These are phyloP conservation scores for Peromyscus californicus DNA, from an alignment of 2,113 vertebrate species.

Conservation along the genomic window DNA sequence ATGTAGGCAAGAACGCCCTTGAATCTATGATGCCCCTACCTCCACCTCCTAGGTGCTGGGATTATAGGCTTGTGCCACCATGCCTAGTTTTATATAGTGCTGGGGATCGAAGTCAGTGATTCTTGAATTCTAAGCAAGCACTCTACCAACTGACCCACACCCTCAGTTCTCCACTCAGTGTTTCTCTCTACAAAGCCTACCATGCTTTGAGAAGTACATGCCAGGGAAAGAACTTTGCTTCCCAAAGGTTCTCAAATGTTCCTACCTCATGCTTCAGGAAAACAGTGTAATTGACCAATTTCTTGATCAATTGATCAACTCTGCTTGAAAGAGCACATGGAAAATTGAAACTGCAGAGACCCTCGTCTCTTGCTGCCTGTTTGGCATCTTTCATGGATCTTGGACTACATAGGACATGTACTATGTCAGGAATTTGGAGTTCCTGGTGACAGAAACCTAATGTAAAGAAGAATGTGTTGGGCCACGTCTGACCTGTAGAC, in stretches of 20 bases:
- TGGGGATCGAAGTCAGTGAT: background rate
- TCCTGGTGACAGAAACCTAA: background rate
- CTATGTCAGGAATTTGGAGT: background rate
- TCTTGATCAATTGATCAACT: too few species aligned
- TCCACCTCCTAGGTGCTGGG: background rate
- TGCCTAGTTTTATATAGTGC: background rate
- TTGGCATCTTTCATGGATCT: background rate
- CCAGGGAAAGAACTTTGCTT: background rate
- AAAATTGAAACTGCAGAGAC: fast-evolving
- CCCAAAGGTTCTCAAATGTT: background rate
- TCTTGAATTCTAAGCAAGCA: background rate
- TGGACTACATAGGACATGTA: background rate
- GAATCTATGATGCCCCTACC: background rate
- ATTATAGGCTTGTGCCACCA: background rate
- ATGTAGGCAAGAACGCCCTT: background rate
- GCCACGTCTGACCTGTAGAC: background rate
- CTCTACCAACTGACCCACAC: background rate
- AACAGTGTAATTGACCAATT: background rate
- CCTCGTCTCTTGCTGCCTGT: background rate
- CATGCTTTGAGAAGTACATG: background rate
- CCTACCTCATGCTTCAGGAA: background rate
- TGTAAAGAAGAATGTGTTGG: background rate
- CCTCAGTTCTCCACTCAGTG: background rate
- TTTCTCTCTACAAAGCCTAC: background rate
- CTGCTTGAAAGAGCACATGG: background rate